These are phyloP conservation scores for Macquaria australasica DNA, from an alignment of 2,113 vertebrate species.

Conservation along the genomic window DNA sequence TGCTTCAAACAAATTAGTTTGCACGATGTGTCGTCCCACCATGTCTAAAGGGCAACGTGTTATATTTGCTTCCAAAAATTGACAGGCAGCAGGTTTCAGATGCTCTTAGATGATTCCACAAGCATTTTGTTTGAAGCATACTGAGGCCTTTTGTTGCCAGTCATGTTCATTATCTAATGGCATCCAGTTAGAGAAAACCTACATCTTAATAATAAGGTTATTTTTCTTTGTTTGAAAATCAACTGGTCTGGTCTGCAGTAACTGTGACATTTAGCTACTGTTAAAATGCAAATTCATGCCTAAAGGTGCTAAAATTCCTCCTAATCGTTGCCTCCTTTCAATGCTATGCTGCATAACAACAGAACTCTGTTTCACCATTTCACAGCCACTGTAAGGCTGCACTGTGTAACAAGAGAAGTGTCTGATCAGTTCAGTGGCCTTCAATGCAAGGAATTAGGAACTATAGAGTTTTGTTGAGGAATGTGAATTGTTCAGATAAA, in stretches of 20 bases:
- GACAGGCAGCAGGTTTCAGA: background rate
- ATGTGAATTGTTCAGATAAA: background rate
- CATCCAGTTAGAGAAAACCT: background rate
- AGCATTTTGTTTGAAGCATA: background rate
- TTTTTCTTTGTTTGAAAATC: background rate
- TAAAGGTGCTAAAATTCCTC: background rate
- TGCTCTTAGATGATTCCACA: no score
- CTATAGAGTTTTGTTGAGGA: background rate
- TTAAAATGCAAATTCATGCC: background rate
- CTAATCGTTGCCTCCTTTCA: background rate
- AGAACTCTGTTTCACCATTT: background rate
- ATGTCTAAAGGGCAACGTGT: no score
- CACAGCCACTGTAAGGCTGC: background rate
- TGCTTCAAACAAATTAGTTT: background rate
- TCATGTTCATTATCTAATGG: background rate
- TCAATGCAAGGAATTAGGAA: background rate
- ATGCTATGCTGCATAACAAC: background rate
- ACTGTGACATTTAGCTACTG: background rate
- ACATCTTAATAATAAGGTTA: background rate
- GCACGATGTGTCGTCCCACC: no score
- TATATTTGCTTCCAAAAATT: background rate
- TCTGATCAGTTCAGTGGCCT: background rate
- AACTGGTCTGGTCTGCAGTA: background rate
- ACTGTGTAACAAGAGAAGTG: background rate
- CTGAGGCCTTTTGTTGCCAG: background rate